These are phyloP conservation scores for Vipera latastei DNA, from an alignment of 2,797 vertebrate genomes.

Conservation along the genomic window DNA sequence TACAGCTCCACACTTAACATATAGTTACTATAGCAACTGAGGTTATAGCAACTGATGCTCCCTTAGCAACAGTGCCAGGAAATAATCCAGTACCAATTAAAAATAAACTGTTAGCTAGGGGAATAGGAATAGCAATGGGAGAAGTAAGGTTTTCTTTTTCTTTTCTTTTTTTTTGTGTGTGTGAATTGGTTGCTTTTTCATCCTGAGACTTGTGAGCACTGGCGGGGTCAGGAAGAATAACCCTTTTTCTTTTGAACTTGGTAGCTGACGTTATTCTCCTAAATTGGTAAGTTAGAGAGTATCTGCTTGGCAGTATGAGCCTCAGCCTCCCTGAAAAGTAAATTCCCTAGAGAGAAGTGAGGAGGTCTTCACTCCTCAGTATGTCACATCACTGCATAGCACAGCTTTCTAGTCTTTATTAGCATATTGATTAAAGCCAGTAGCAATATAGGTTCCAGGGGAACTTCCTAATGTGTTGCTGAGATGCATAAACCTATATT, in stretches of 20 bases:
- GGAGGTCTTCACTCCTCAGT: constrained; percentile 21
- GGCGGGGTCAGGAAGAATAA: constrained; percentile 50
- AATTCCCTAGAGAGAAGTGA: constrained; percentile 34
- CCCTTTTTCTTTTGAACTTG: constrained; percentile 17
- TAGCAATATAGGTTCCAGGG: constrained; percentile 46
- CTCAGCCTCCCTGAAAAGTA: constrained; percentile 33
- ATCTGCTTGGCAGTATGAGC: constrained; percentile 9
- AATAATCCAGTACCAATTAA: constrained; percentile 78
- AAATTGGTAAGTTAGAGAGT: constrained; percentile 42
- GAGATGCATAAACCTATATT: constrained; percentile 41
- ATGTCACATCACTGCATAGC: not conserved
- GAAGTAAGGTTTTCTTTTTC: constrained; percentile 41
- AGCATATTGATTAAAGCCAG: constrained; percentile 61
- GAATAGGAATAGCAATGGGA: constrained; percentile 40
- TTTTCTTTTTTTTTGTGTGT: not conserved
- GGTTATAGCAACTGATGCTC: constrained; percentile 78
- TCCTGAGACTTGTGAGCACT: constrained; percentile 48
- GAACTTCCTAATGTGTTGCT: not conserved
- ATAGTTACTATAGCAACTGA: constrained; percentile 76
- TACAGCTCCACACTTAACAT: constrained; percentile 68
- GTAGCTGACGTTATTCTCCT: constrained; percentile 33
- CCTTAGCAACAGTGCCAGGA: constrained; percentile 77
- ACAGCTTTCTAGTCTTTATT: constrained; percentile 40
- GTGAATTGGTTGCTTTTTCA: constrained; percentile 53
- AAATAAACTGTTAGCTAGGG: constrained; percentile 75